phyloP scores from a whole-genome alignment of 2,797 vertebrate species.

The Ctenopoma multispine region DNA sequence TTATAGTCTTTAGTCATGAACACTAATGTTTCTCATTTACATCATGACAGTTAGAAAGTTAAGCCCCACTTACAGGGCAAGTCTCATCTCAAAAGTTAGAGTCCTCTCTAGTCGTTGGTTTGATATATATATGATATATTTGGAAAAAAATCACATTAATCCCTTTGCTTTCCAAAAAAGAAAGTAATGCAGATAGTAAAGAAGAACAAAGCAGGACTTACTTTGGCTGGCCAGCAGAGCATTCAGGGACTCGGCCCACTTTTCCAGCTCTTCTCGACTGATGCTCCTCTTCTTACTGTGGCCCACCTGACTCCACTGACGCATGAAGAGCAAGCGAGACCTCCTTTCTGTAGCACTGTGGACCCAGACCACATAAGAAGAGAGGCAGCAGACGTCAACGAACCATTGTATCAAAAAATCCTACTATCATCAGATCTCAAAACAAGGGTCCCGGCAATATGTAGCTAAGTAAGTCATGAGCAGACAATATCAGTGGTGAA shows the following conservation, averaged over 20 bases:
- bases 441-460: background rate
- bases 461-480: background rate
- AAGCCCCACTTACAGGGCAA: too few species aligned
- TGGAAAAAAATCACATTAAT: background rate
- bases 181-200: background rate
- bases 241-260: slow-evolving; percentile 82
- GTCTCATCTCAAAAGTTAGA: too few species aligned
- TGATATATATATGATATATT: background rate
- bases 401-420: background rate
- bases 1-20: too few species aligned
- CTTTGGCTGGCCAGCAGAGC: slow-evolving; percentile 80
- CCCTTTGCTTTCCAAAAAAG: background rate
- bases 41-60: too few species aligned
- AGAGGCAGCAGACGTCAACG: background rate
- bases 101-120: background rate
- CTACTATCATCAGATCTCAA: background rate
- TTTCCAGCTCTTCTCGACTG: slow-evolving; percentile 77
- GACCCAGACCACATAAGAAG: slow-evolving; percentile 1
- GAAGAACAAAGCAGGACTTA: slow-evolving; percentile 64
- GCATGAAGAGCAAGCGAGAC: slow-evolving; percentile 81
- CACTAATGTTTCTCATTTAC: too few species aligned
- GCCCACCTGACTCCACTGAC: slow-evolving; percentile 85
- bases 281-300: slow-evolving; percentile 71
- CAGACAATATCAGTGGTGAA: background rate
- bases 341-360: slow-evolving; percentile 72